These are phyloP conservation scores for Hydropsyche betteni DNA, from an alignment of 2,888 invertebrate genomes.

Conservation along the genomic window DNA sequence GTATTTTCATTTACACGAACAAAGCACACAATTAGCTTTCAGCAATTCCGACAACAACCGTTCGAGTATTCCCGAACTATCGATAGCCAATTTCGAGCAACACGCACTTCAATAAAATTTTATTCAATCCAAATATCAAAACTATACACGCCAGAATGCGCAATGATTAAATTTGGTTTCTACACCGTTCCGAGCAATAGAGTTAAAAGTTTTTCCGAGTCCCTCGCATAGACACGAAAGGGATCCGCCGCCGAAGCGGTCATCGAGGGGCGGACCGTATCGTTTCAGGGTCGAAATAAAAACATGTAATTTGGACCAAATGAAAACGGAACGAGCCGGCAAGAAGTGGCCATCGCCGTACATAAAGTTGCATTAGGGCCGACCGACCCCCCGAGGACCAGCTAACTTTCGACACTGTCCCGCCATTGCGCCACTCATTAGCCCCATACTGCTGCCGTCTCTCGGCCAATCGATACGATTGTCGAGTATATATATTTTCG, in stretches of 20 bases:
- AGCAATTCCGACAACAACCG: too few relatives aligned
- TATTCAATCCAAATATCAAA: too few relatives aligned
- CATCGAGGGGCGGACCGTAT: not conserved
- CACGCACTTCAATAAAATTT: too few relatives aligned
- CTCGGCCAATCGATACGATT: too few relatives aligned
- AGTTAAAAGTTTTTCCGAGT: not conserved
- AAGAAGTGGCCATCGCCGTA: conserved; percentile 16
- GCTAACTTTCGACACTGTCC: conserved; percentile 7
- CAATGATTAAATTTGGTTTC: too few relatives aligned
- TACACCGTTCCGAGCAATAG: not conserved
- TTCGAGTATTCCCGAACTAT: too few relatives aligned
- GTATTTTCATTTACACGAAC: too few relatives aligned
- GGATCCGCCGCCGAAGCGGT: conserved; percentile 1
- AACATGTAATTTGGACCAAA: conserved; percentile 35
- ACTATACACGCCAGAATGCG: too few relatives aligned
- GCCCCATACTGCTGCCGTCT: conserved; percentile 2
- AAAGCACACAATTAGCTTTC: too few relatives aligned
- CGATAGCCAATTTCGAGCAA: too few relatives aligned
- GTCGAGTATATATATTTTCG: too few relatives aligned
- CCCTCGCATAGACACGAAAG: not conserved
- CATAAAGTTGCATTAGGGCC: conserved; percentile 33
- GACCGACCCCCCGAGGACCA: not conserved
- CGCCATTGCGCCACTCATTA: conserved; percentile 8
- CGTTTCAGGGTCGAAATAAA: conserved; percentile 27
- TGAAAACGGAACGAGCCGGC: conserved; percentile 30